These are phyloP conservation scores for Cyanoramphus novaezelandiae DNA, from an alignment of 2,113 vertebrate genomes.

Conservation along the genomic window DNA sequence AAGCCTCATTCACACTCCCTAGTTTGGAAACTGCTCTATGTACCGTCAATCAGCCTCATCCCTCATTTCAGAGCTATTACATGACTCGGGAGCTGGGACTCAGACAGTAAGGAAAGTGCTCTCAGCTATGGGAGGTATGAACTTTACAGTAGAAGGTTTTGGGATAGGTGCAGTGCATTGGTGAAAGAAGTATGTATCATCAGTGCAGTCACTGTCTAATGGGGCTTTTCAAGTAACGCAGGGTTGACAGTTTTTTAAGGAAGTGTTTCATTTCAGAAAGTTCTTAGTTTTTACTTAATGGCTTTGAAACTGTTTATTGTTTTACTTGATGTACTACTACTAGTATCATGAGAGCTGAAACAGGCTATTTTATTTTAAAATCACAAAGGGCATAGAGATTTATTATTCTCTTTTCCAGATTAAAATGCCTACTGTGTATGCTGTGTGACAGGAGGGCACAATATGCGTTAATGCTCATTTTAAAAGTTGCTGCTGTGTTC, in stretches of 20 bases:
- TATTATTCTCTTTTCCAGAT: neutral
- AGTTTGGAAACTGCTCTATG: neutral
- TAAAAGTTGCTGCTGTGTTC: neutral
- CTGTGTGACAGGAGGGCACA: neutral
- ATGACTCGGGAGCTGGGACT: neutral
- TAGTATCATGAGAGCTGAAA: accelerated
- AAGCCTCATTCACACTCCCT: neutral
- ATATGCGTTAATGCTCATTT: neutral
- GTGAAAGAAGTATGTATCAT: neutral
- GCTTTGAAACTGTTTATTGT: neutral
- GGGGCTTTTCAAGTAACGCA: neutral
- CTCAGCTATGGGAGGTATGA: neutral
- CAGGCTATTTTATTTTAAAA: neutral
- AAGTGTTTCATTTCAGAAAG: neutral
- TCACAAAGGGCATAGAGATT: neutral
- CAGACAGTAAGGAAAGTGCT: neutral
- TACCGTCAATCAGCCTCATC: neutral
- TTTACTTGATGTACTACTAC: neutral
- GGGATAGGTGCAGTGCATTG: neutral
- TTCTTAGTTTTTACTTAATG: neutral
- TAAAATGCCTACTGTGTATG: neutral
- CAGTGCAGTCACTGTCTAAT: neutral
- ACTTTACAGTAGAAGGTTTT: neutral
- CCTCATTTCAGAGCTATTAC: neutral
- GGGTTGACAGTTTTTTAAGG: neutral